phyloP scores from a whole-genome alignment of 2,113 vertebrate species.

The Lucifuga dentata region DNA sequence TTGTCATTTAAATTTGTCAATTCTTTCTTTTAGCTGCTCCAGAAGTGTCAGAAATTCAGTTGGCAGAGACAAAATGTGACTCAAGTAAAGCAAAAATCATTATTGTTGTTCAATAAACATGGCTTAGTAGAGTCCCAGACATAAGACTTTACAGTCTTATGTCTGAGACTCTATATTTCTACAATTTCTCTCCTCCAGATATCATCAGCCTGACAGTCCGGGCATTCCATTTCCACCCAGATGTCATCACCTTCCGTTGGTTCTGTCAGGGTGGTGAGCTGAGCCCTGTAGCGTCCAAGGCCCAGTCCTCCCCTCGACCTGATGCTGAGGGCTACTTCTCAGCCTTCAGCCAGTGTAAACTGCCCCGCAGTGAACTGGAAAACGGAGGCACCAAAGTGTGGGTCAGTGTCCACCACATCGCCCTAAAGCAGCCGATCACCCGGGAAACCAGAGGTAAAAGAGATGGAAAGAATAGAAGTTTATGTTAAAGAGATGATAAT shows the following conservation, averaged over 20 bases:
- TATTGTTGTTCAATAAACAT: background rate
- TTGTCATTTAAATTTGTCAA: background rate
- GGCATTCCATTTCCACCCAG: constrained; percentile 81
- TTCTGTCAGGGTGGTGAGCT: constrained; percentile 85
- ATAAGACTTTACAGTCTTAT: background rate
- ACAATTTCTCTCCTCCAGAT: constrained; percentile 55
- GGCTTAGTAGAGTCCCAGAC: background rate
- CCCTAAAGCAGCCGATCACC: constrained; percentile 80
- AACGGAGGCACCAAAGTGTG: constrained; percentile 80
- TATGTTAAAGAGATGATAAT: background rate
- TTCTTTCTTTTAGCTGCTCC: constrained; percentile 73
- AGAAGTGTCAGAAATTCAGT: constrained; percentile 82
- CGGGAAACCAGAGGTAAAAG: constrained; percentile 79
- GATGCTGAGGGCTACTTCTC: constrained; percentile 82
- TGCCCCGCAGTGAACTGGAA: constrained; percentile 78
- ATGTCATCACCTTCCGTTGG: constrained; percentile 85
- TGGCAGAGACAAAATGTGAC: constrained; percentile 74
- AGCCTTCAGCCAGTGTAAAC: constrained; percentile 81
- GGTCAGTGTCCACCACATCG: constrained; percentile 83
- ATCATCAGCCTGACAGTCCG: constrained; percentile 75
- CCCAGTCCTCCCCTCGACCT: constrained; percentile 77
- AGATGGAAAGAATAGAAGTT: no score
- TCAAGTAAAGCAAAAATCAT: constrained; percentile 56
- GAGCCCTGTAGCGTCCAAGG: constrained; percentile 79
- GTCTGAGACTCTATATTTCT: background rate